Conservation (phyloP, 2,113 vertebrate genomes). For the Dicaeum eximium region DNA sequence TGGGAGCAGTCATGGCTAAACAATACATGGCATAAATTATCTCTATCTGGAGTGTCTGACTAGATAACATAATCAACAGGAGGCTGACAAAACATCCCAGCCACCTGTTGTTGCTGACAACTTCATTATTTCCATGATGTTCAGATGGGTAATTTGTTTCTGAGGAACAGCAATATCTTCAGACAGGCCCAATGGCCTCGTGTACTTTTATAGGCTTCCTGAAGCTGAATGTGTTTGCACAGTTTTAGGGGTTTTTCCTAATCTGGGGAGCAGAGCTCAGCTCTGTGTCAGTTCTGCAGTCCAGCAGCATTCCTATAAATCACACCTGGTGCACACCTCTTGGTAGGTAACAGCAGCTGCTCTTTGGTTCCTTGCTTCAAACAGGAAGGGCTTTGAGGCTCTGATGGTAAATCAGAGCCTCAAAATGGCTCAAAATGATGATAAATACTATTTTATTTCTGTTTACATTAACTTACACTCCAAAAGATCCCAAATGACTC, state of each 20-base stretch:
- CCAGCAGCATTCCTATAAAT: not conserved
- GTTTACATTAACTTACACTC: not conserved
- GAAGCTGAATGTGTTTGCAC: not conserved
- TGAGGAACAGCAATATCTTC: not conserved
- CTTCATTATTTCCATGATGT: conserved; percentile 47
- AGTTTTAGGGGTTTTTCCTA: not conserved
- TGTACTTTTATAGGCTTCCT: conserved; percentile 15
- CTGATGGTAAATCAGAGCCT: not conserved
- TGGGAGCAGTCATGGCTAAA: conserved; percentile 41
- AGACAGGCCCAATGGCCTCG: not conserved
- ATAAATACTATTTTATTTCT: not conserved
- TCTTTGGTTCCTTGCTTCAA: not conserved
- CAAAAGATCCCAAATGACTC: not conserved
- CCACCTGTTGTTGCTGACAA: conserved; percentile 23
- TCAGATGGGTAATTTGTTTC: conserved; percentile 47
- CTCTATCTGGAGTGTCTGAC: conserved; percentile 1
- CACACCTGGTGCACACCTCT: not conserved
- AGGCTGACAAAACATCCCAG: conserved; percentile 17
- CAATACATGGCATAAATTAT: conserved; percentile 46
- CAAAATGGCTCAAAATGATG: no score
- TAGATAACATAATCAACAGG: conserved; percentile 27
- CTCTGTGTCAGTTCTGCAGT: not conserved
- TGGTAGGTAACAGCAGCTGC: not conserved
- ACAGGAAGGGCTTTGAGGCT: not conserved
- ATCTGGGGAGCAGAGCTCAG: conserved; percentile 17